These are phyloP conservation scores for Sturmia bella DNA, from an alignment of 2,888 invertebrate species.

Conservation along the genomic window DNA sequence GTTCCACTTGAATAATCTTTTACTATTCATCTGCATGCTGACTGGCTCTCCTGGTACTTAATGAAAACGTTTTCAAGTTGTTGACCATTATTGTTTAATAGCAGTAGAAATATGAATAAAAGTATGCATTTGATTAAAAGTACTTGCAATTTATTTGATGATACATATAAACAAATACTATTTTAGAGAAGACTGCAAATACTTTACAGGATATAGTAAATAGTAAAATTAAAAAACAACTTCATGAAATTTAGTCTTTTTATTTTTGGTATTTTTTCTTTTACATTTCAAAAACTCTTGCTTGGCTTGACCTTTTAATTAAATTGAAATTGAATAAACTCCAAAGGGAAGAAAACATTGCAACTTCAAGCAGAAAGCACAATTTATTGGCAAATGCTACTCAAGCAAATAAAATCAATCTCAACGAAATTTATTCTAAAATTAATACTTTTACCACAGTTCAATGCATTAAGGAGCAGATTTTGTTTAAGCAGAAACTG, in stretches of 20 bases:
- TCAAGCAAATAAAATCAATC: no score
- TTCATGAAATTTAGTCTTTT: not conserved
- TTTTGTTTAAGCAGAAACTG: no score
- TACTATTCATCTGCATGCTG: constrained; percentile 61
- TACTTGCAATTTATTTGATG: constrained; percentile 46
- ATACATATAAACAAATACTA: constrained; percentile 23
- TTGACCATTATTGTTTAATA: constrained; percentile 53
- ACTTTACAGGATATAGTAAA: not conserved
- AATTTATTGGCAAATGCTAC: not conserved
- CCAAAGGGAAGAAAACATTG: not conserved
- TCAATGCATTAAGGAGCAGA: no score
- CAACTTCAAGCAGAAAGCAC: not conserved
- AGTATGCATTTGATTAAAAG: constrained; percentile 63
- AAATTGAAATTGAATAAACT: constrained; percentile 26
- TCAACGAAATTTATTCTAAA: no score
- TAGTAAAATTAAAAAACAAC: not conserved
- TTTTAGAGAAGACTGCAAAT: not conserved
- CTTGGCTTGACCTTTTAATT: constrained; percentile 33
- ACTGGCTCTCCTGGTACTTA: not conserved
- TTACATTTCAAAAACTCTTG: not conserved
- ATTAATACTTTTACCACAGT: no score
- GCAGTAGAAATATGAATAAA: constrained; percentile 5
- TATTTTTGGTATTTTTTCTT: not conserved
- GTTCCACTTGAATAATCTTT: constrained; percentile 64
- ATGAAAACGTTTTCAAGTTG: constrained; percentile 44